phyloP scores from a whole-genome alignment of 1,140 invertebrate genomes.

The Cepaea nemoralis region DNA sequence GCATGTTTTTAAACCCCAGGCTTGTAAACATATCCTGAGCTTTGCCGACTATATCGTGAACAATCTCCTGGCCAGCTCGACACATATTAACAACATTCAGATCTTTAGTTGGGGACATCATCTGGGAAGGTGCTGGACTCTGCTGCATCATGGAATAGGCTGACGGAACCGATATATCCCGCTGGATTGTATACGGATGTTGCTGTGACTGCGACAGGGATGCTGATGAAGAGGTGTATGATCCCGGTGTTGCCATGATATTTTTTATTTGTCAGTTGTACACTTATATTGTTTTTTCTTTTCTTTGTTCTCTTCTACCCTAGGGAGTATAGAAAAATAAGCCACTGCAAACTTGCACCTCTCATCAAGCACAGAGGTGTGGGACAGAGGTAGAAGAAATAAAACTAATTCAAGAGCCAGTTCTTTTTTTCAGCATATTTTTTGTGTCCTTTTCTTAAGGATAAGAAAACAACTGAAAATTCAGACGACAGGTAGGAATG shows the following conservation, averaged over 20 bases:
- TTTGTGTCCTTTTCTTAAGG: too few relatives aligned
- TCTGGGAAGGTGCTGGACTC: conserved; percentile 28
- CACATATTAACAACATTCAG: conserved; percentile 90
- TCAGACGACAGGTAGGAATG: too few relatives aligned
- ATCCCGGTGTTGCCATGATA: not conserved
- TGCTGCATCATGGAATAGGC: conserved; percentile 32
- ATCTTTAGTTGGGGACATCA: conserved; percentile 59
- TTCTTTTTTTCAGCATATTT: too few relatives aligned
- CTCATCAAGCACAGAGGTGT: too few relatives aligned
- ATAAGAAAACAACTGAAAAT: too few relatives aligned
- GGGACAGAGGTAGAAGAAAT: too few relatives aligned
- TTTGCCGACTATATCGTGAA: conserved; percentile 91
- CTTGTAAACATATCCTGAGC: conserved; percentile 89
- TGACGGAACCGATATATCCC: not conserved
- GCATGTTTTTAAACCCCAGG: conserved; percentile 78
- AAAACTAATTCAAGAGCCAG: too few relatives aligned
- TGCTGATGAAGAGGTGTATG: not conserved
- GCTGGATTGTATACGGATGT: conserved; percentile 8
- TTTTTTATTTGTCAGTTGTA: not conserved
- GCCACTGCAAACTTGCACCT: too few relatives aligned
- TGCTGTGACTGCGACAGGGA: conserved; percentile 1
- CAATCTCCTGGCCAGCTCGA: conserved; percentile 89
- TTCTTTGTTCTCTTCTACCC: too few relatives aligned
- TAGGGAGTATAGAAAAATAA: too few relatives aligned
- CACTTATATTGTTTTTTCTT: too few relatives aligned